A percentile compares a stretch with the other conserved stretches of the same genome.
Conservation (phyloP, 2,113 vertebrate genomes). For the Nerophis lumbriciformis region DNA sequence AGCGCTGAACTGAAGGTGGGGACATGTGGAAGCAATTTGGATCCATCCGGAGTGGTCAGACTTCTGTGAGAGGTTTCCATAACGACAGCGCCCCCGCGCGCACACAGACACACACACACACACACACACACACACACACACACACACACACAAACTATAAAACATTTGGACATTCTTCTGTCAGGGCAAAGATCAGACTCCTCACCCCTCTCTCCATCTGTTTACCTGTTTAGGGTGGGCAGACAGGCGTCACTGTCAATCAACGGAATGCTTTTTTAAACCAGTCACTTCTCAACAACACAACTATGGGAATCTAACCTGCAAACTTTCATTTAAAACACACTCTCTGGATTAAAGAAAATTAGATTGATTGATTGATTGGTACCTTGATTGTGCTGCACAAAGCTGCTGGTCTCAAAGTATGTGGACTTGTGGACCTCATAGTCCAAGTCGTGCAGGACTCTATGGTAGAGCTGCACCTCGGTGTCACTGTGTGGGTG, state of each 20-base stretch:
- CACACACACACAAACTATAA: not conserved
- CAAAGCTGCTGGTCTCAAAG: constrained; percentile 46
- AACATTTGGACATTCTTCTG: not conserved
- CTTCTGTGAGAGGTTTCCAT: not conserved
- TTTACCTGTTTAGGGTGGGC: constrained; percentile 29
- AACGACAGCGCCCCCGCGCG: not conserved
- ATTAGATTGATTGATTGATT: not conserved
- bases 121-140: not conserved
- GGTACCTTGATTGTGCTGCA: constrained; percentile 38
- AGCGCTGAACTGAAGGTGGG: constrained; percentile 16
- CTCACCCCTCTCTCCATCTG: not conserved
- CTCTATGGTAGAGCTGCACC: constrained; percentile 70
- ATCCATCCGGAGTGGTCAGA: not conserved
- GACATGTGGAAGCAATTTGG: constrained; percentile 76
- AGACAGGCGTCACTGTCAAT: constrained; percentile 18
- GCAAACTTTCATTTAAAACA: not conserved
- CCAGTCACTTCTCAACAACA: not conserved
- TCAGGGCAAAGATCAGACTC: too few species aligned
- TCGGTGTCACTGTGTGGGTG: constrained; percentile 56
- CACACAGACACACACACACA: not conserved
- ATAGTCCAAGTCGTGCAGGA: constrained; percentile 75
- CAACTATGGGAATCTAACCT: not conserved
- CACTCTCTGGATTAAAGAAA: not conserved
- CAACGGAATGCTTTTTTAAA: not conserved
- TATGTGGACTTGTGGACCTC: constrained; percentile 69